phyloP scores from a whole-genome alignment of 2,888 invertebrate genomes.

The Lithophane ornitopus region DNA sequence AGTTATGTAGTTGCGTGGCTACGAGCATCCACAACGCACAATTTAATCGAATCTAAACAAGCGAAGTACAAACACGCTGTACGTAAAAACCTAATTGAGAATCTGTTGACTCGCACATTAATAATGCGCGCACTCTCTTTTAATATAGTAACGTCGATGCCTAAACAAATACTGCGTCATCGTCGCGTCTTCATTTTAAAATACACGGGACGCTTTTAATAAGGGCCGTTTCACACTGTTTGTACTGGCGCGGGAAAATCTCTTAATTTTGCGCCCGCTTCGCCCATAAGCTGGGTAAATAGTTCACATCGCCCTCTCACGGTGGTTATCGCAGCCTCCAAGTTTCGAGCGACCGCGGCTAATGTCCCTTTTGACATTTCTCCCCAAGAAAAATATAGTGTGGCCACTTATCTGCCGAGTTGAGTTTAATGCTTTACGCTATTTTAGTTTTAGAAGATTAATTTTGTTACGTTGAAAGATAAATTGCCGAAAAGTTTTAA shows the following conservation, averaged over 20 bases:
- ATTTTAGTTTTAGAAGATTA: constrained; percentile 58
- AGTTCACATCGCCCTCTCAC: constrained; percentile 73
- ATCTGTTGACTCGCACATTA: constrained; percentile 52
- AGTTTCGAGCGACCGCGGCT: constrained; percentile 59
- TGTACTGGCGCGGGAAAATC: constrained; percentile 81
- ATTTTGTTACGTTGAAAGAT: constrained; percentile 54
- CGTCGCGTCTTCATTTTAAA: constrained; percentile 83
- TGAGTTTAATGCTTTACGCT: constrained; percentile 44
- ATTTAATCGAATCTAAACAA: constrained; percentile 52
- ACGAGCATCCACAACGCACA: constrained; percentile 37
- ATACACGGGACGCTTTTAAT: constrained; percentile 77
- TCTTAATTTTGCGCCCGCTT: constrained; percentile 86
- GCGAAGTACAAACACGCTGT: constrained; percentile 1
- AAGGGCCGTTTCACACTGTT: constrained; percentile 84
- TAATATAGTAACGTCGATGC: constrained; percentile 63
- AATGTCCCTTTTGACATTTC: constrained; percentile 55
- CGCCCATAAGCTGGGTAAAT: constrained; percentile 76
- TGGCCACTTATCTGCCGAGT: constrained; percentile 35
- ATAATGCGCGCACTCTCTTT: constrained; percentile 55
- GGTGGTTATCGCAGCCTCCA: constrained; percentile 63
- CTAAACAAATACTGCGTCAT: constrained; percentile 71
- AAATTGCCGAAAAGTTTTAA: constrained; percentile 58
- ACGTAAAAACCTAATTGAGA: constrained; percentile 58
- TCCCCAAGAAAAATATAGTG: constrained; percentile 56
- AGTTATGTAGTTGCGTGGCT: constrained; percentile 17